Evolutionary conservation across 2,888 invertebrate species (phyloP).

Genomic region (Cryptocephalus moraei): DNA sequence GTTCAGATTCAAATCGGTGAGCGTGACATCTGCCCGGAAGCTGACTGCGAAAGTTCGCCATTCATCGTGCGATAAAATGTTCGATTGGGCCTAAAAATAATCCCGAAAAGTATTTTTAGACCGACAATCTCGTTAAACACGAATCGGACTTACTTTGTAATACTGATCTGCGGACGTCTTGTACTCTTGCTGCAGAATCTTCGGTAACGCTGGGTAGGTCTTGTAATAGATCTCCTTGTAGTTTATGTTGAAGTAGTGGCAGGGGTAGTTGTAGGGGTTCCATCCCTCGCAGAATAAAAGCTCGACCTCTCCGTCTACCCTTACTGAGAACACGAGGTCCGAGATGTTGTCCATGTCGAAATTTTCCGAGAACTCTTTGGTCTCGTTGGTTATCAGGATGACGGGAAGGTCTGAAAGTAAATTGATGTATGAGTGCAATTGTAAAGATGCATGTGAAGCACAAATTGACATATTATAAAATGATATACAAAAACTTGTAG

Average conservation of each 20-base stretch:
- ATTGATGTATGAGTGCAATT: too few species aligned
- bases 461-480: too few species aligned
- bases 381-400: conserved; percentile 20
- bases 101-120: background rate
- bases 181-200: conserved; percentile 12
- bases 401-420: conserved; percentile 26
- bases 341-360: conserved; percentile 23
- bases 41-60: conserved; percentile 29
- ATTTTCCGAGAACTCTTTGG: conserved; percentile 22
- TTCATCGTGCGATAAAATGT: conserved; percentile 26
- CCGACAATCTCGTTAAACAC: background rate
- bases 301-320: conserved; percentile 25
- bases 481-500: too few species aligned
- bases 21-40: conserved; percentile 8
- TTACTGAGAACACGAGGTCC: conserved; percentile 26
- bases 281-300: conserved; percentile 29
- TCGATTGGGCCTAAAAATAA: conserved; percentile 20
- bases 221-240: conserved; percentile 21
- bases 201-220: conserved; percentile 18
- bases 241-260: conserved; percentile 28
- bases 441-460: too few species aligned
- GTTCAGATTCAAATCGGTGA: conserved; percentile 25
- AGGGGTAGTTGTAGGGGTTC: conserved; percentile 28
- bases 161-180: conserved; percentile 6
- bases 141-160: conserved; percentile 14